A percentile compares a stretch with the other conserved stretches of the same genome.
Evolutionary conservation across 2,888 invertebrate genomes (phyloP).

Genomic region (Heliconius hortense): DNA sequence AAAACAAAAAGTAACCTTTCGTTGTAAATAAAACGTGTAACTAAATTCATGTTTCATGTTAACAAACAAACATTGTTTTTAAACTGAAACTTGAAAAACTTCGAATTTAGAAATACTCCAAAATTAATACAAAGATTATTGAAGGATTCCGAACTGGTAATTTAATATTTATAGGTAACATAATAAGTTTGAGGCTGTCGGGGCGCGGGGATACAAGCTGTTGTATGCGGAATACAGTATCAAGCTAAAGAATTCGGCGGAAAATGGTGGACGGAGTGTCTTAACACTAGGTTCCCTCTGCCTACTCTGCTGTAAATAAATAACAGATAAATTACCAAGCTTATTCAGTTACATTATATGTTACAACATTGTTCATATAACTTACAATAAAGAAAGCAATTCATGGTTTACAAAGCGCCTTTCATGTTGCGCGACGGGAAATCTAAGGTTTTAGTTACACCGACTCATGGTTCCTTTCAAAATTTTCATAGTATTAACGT

Average conservation of each 20-base stretch:
- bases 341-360: not conserved
- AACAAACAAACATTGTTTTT: not conserved
- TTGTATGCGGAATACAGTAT: too few species aligned
- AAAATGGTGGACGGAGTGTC: too few species aligned
- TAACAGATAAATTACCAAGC: too few species aligned
- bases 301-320: too few species aligned
- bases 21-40: not conserved
- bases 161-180: too few species aligned
- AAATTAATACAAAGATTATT: not conserved
- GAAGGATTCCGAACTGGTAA: too few species aligned
- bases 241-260: too few species aligned
- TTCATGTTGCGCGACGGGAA: not conserved
- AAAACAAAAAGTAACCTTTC: too few species aligned
- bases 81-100: not conserved
- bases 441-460: not conserved
- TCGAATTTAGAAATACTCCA: not conserved
- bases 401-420: constrained; percentile 3
- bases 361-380: not conserved
- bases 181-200: too few species aligned
- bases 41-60: not conserved
- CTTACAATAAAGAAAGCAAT: not conserved
- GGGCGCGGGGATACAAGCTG: too few species aligned
- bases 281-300: too few species aligned
- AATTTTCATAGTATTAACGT: not conserved
- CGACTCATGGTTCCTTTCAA: not conserved